These are phyloP conservation scores for Drosophila rhopaloa DNA, from an alignment of 1,140 invertebrate species.

Conservation along the genomic window DNA sequence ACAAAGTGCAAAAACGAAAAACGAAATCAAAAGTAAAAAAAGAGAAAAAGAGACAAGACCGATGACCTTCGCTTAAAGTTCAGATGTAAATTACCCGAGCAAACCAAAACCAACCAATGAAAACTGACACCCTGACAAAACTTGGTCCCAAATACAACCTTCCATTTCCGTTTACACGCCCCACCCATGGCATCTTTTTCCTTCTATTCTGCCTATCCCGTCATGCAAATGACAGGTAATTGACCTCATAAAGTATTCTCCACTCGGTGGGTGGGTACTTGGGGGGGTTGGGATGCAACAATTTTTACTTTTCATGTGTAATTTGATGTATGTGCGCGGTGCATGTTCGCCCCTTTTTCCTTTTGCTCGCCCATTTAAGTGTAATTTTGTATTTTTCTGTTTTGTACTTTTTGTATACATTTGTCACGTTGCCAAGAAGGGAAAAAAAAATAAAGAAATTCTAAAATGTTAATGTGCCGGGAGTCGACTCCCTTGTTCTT, in stretches of 20 bases:
- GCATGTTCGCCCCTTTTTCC: constrained; percentile 21
- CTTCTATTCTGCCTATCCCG: constrained; percentile 34
- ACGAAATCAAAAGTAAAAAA: constrained; percentile 50
- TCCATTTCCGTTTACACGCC: constrained; percentile 17
- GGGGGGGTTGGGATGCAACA: constrained; percentile 57
- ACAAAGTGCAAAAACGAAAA: constrained; percentile 33
- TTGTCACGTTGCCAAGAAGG: constrained; percentile 70
- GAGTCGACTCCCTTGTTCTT: constrained; percentile 53
- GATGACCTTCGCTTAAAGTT: constrained; percentile 79
- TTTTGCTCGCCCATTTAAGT: constrained; percentile 63
- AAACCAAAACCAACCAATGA: constrained; percentile 25
- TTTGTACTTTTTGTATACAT: constrained; percentile 53
- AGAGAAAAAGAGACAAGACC: constrained; percentile 33
- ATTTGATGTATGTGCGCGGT: constrained; percentile 62
- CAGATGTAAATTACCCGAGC: constrained; percentile 42
- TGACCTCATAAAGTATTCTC: constrained; percentile 73
- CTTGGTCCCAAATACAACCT: constrained; percentile 20
- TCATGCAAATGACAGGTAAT: constrained; percentile 83
- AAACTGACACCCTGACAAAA: constrained; percentile 68
- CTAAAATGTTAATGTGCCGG: constrained; percentile 76
- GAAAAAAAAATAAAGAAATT: constrained; percentile 41
- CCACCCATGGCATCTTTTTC: constrained; percentile 1
- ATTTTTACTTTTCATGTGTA: constrained; percentile 77
- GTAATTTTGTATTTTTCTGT: constrained; percentile 65
- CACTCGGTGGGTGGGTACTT: background rate